These are phyloP conservation scores for Cossypha polioptera DNA, from an alignment of 2,797 vertebrate species.

Conservation along the genomic window DNA sequence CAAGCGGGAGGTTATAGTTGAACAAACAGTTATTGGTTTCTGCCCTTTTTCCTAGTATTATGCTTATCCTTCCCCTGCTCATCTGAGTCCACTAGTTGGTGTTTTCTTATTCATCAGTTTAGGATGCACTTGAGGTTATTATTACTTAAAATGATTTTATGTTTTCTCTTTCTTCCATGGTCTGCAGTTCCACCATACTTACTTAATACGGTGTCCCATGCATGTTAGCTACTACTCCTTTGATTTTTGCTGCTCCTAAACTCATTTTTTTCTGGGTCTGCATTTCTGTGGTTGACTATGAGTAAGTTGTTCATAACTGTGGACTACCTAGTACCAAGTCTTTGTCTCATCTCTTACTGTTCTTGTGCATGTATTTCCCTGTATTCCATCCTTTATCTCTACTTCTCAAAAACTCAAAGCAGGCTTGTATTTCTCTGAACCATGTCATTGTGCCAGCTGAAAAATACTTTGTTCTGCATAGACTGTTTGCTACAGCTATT, in stretches of 20 bases:
- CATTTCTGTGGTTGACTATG: not conserved
- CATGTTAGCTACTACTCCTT: not conserved
- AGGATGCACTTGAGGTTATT: not conserved
- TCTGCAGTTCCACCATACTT: not conserved
- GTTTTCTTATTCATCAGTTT: not conserved
- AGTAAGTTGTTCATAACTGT: not conserved
- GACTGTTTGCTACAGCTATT: not conserved
- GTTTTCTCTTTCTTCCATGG: not conserved
- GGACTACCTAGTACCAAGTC: not conserved
- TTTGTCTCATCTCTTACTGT: not conserved
- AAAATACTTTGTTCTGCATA: not conserved
- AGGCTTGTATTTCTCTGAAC: not conserved
- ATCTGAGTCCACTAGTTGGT: not conserved
- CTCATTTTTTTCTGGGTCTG: not conserved
- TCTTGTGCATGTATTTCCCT: not conserved
- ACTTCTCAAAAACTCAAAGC: not conserved
- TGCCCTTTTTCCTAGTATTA: not conserved
- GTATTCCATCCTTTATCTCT: not conserved
- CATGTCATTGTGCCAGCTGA: not conserved
- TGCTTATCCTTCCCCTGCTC: not conserved
- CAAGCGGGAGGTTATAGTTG: not conserved
- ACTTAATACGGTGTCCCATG: not conserved
- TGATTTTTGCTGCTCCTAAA: not conserved
- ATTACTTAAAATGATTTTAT: not conserved
- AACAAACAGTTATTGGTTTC: rapidly evolving